Base-by-base conservation (phyloP, 1,140 invertebrate genomes). In the Diorhabda sublineata region DNA sequence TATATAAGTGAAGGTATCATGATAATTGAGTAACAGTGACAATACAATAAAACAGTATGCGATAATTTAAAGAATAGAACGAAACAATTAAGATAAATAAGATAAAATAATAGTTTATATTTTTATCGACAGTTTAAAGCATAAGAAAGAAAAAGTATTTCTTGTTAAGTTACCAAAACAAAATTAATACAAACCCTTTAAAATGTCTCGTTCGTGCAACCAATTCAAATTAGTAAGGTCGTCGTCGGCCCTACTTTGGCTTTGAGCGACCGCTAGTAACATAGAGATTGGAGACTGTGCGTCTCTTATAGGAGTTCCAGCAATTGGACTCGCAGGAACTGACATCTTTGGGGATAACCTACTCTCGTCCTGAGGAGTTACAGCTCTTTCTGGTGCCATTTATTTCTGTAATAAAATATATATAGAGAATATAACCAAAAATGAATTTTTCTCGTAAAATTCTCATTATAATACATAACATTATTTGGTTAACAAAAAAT, bases 201-300 rank as follows among this genome's bases (percentile, higher is more conserved):
- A 85, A 71, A 97, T 82, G 84, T 98, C 95, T 75, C 88, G 91
- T 80, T 97, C 93, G 79, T 96, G 94, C 6, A 98, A 82, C 95
- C 95, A 98, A 61, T 91, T 88, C 2, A 98, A 83, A 68, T 92
- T 92, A 2, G 93, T 96, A 44, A 98, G 84, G 76, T 98, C 95
- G 77, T 95, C 94, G 60, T 77, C 73, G 57, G 67, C 70, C 60
- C 72, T 72, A 61, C 69, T 77, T 61, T 78, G 77, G 68, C 76
- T 78, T 70, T 80, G 79, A 58, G 80, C 78, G 41, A 81, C 78
- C 3, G 79, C 78, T 58, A 80, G 69, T 56, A 79, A 68, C 44
- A 80, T 72, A 11, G 79, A 79, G 47, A 80, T 78, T 2, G 78
- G 78, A n/a, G 78, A 79, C 65, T 79, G 77, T 57, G 77, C 78